phyloP scores from a whole-genome alignment of 53 echinoderm and acorn worm species.

The Mesocentrotus franciscanus region DNA sequence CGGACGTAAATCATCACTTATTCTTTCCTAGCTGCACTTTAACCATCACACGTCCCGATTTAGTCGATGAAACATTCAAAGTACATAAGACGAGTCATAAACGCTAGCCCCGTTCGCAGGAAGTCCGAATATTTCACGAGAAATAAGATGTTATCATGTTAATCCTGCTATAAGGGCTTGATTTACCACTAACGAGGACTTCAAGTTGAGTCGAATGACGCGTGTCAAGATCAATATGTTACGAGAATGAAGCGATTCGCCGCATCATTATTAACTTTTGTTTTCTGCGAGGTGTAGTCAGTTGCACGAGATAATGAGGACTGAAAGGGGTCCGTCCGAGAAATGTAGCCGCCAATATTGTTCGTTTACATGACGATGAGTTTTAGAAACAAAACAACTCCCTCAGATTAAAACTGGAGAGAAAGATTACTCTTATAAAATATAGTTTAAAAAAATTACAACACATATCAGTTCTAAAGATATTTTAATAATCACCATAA shows the following conservation, averaged over 20 bases:
- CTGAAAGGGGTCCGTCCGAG: not conserved
- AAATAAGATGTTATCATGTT: slow-evolving; percentile 47
- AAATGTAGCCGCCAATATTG: too few species aligned
- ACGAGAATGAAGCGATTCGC: not conserved
- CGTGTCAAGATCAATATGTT: slow-evolving; percentile 17
- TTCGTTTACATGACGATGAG: too few species aligned
- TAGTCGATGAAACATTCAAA: slow-evolving; percentile 28
- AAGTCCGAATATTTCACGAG: slow-evolving; percentile 29
- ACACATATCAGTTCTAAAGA: too few species aligned
- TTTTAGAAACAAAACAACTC: too few species aligned
- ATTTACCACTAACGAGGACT: slow-evolving; percentile 28
- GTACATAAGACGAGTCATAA: slow-evolving; percentile 20
- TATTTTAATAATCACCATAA: too few species aligned
- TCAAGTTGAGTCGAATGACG: slow-evolving; percentile 12
- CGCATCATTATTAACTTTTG: not conserved
- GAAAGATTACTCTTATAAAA: too few species aligned
- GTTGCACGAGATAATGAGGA: not conserved
- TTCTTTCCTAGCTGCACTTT: not conserved
- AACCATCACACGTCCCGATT: slow-evolving; percentile 19
- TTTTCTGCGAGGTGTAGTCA: not conserved
- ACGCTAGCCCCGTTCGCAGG: not conserved
- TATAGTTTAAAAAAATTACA: too few species aligned
- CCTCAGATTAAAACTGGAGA: too few species aligned
- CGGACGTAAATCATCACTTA: slow-evolving; percentile 46
- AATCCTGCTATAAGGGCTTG: slow-evolving; percentile 35